Evolutionary conservation across 2,113 vertebrate species (phyloP).

Genomic region (Platichthys flesus): DNA sequence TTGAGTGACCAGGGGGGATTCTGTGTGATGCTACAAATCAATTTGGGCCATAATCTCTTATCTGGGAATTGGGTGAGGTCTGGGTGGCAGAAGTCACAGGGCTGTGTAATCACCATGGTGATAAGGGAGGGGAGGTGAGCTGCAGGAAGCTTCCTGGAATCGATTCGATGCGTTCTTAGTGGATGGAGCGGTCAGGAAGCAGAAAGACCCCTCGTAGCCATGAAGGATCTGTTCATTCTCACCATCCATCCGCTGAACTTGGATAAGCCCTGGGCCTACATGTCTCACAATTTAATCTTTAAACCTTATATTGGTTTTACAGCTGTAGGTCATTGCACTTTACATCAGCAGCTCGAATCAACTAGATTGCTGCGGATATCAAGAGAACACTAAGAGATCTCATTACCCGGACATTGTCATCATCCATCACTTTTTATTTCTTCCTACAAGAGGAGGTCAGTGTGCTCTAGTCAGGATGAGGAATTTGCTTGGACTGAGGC

Average conservation of each 20-base stretch:
- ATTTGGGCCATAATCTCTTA: conserved; percentile 73
- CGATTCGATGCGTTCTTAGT: conserved; percentile 59
- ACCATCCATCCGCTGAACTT: conserved; percentile 35
- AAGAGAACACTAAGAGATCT: neutral
- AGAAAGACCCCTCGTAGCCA: conserved; percentile 35
- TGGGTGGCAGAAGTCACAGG: conserved; percentile 56
- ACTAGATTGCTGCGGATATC: conserved; percentile 17
- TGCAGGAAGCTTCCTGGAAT: conserved; percentile 55
- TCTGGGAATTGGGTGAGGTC: conserved; percentile 53
- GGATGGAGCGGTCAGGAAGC: conserved; percentile 57
- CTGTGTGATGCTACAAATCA: conserved; percentile 70
- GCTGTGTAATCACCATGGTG: conserved; percentile 73
- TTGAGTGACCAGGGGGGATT: conserved; percentile 50
- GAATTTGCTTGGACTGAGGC: neutral
- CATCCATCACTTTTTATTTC: neutral
- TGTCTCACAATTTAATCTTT: conserved; percentile 44
- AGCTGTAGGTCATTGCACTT: conserved; percentile 25
- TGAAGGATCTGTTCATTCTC: conserved; percentile 46
- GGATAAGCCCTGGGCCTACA: conserved; percentile 34
- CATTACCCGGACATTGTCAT: neutral
- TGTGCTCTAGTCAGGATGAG: neutral
- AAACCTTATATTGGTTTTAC: conserved; percentile 30
- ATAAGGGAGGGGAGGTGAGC: conserved; percentile 61
- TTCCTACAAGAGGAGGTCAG: neutral
- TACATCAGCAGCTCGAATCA: conserved; percentile 13